phyloP scores from a whole-genome alignment of 37 sponge, comb jelly and placozoan genomes.

The Mnemiopsis leidyi region DNA sequence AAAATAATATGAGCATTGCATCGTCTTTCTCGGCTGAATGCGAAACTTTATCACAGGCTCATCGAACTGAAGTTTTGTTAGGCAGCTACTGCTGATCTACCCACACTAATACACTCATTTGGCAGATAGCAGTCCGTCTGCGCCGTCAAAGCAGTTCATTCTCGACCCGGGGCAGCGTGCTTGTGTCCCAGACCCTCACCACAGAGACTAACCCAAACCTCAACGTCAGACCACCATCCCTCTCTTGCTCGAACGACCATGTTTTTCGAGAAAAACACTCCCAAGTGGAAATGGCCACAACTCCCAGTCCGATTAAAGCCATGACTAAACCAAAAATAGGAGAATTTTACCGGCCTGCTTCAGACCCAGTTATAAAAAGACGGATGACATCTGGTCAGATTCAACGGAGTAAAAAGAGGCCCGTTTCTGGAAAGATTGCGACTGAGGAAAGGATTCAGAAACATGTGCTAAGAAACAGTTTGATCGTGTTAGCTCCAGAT shows the following conservation, averaged over 20 bases:
- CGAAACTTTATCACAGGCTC: too few relatives aligned
- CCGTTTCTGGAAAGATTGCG: background rate
- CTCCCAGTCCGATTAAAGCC: background rate
- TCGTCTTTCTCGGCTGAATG: too few relatives aligned
- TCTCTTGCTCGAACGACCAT: background rate
- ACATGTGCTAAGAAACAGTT: background rate
- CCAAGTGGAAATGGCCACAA: background rate
- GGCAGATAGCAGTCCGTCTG: background rate
- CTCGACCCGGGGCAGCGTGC: background rate
- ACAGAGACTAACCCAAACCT: background rate
- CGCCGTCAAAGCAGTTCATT: background rate
- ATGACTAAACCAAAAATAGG: background rate
- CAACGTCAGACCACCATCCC: background rate
- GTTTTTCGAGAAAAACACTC: background rate
- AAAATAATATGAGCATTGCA: too few relatives aligned
- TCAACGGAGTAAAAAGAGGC: background rate
- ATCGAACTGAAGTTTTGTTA: too few relatives aligned
- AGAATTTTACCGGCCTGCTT: background rate
- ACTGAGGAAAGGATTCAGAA: background rate
- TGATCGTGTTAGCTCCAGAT: background rate
- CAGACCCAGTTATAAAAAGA: background rate
- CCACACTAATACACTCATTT: background rate
- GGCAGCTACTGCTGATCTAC: too few relatives aligned
- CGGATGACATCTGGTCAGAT: background rate
- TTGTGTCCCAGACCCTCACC: slow-evolving; percentile 7